Evolutionary conservation across 2,888 invertebrate genomes (phyloP).

Genomic region (Drosophila falleni): DNA sequence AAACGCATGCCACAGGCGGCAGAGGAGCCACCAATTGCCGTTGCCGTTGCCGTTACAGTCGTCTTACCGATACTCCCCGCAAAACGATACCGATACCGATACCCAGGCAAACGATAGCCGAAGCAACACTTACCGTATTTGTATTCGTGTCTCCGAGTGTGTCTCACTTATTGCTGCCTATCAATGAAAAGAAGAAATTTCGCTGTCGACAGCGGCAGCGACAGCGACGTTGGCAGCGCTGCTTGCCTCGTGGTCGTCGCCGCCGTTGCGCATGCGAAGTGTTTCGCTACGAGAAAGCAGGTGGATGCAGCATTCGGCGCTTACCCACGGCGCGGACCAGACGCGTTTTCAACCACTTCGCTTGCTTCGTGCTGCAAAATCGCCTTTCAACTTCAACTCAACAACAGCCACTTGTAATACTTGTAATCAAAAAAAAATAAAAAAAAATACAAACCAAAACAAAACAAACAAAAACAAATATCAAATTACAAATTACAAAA

Average conservation of each 20-base stretch:
- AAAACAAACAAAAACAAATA: no score
- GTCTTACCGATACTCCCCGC: conserved; percentile 10
- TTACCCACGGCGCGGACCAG: conserved; percentile 86
- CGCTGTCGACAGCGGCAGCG: conserved; percentile 51
- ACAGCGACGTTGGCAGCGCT: conserved; percentile 40
- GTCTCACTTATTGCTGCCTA: conserved; percentile 52
- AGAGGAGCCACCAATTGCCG: conserved; percentile 11
- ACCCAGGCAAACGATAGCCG: conserved; percentile 29
- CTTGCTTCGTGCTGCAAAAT: conserved; percentile 29
- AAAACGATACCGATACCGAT: conserved; percentile 35
- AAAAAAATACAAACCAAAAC: not conserved
- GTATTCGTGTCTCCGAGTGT: conserved; percentile 53
- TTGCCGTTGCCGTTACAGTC: not conserved
- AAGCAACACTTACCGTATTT: conserved; percentile 42
- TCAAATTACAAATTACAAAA: not conserved
- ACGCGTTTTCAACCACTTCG: conserved; percentile 80
- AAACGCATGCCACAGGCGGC: conserved; percentile 45
- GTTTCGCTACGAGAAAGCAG: conserved; percentile 86
- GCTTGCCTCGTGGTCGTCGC: conserved; percentile 49
- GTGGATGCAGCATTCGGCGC: conserved; percentile 86
- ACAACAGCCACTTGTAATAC: conserved; percentile 4
- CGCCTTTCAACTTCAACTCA: conserved; percentile 16
- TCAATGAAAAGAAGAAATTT: conserved; percentile 83
- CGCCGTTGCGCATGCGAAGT: conserved; percentile 84
- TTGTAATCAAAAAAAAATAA: conserved; percentile 4